Base-by-base conservation (phyloP, 1,140 invertebrate genomes). In the Pinna nobilis region DNA sequence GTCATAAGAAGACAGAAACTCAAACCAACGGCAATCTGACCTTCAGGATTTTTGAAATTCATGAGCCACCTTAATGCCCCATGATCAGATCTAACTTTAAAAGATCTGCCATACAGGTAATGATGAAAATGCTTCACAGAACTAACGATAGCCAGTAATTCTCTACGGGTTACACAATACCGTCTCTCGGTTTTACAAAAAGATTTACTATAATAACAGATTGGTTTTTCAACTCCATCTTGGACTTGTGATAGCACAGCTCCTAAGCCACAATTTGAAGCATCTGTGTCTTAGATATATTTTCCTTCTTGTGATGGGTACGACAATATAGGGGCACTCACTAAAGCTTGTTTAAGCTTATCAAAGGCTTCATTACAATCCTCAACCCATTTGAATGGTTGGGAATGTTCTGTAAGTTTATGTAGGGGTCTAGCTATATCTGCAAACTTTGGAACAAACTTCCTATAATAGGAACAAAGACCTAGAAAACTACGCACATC, bases 241-340 rank as follows among this genome's bases (percentile, higher is more conserved):
- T 83, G 71, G 7, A 80, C 70, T 78, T 90, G 89, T 15, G 83
- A 80, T 20, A 91, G 59, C 5, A 89, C 84, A 32, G 85, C 89
- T 9, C 86, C 87, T 35, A 90, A 77, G 18, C 85, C 33, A 37
- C 81, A 72, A 13, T 87, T 82, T 28, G 53, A 47, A 11, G 64
- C 74, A 47, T 77, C 74, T 33, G 63, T 68, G 23, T 70, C 67
- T 7, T 60, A 28, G 18, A 70, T 50, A 35, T 60, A 70, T 20
- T 28, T 15, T n/a, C 18, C 25, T n/a, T 47, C 39, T 23, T 9
- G 9, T 28, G 20, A 18, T 6, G 55, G 55, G 23, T 70, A 70
- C 1, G 63, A 60, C 4, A 84, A 66, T 18, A 83, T 66, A 30
- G 81, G 81, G 23, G 68, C 32, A 23, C 60, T 60, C 15, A 63